A percentile compares a stretch with the other conserved stretches of the same genome.
phyloP scores from a whole-genome alignment of 2,113 vertebrate genomes.

The Numenius arquata region DNA sequence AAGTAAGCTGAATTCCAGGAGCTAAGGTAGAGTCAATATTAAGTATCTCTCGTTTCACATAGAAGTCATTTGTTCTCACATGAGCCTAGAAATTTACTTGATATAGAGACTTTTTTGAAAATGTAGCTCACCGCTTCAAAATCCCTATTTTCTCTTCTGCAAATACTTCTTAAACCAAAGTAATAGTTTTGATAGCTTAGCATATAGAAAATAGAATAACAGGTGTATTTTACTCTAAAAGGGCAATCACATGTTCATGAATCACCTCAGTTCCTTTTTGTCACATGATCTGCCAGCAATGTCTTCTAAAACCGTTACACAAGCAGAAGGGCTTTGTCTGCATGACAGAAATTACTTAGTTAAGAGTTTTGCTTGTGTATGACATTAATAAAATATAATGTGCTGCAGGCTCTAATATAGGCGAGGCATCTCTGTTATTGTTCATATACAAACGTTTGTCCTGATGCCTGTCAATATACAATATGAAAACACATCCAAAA shows the following conservation, averaged over 20 bases:
- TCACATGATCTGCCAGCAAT: neutral
- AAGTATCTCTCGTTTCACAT: neutral
- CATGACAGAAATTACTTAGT: neutral
- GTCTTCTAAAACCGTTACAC: neutral
- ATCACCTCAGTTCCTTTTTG: neutral
- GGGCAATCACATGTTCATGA: neutral
- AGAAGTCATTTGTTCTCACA: neutral
- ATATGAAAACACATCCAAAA: neutral
- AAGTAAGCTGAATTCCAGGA: neutral
- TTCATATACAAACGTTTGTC: slow-evolving; percentile 6
- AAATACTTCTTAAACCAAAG: neutral
- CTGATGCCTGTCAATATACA: slow-evolving; percentile 13
- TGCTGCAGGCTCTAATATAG: neutral
- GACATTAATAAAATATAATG: slow-evolving; percentile 32
- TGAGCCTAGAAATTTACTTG: neutral
- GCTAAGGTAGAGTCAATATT: neutral
- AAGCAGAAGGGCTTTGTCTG: neutral
- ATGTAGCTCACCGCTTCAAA: neutral
- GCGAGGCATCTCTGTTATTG: neutral
- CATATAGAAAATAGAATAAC: neutral
- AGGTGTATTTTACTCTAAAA: neutral
- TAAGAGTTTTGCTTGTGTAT: slow-evolving; percentile 8
- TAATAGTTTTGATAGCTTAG: neutral
- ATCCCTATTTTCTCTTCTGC: neutral
- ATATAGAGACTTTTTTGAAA: neutral